Base-by-base conservation (phyloP, 2,888 invertebrate genomes). In the Caenorhabditis virilis region DNA sequence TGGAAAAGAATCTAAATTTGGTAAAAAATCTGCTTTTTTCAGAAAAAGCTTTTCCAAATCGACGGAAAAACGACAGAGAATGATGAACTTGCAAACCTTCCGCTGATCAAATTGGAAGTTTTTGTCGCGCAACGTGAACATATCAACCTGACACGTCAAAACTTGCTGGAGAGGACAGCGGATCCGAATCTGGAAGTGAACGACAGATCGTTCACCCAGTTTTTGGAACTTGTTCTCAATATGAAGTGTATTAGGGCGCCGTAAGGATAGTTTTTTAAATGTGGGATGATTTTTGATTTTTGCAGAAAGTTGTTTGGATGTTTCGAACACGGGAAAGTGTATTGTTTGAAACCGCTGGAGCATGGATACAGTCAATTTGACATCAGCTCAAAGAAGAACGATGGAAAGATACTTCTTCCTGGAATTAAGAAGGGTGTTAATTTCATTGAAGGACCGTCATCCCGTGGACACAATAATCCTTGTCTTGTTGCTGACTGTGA, bases 251-350 rank as follows among this genome's bases (percentile, higher is more conserved):
- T 64, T 26, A 56, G 51, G 18, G 42, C 57, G 6, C 22, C 57
- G 67, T n/a, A n/a, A n/a, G n/a, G n/a, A n/a, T n/a, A n/a, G n/a
- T n/a, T n/a, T n/a, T n/a, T n/a, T n/a, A n/a, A n/a, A n/a, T n/a
- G n/a, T n/a, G n/a, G n/a, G n/a, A n/a, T n/a, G n/a, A n/a, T n/a
- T n/a, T n/a, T 1, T 18, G 36, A 26, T 11, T 15, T 23, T 48
- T 47, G 18, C 23, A 66, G 66, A 4, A 43, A 58, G 1, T 42
- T 55, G 15, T 57, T 58, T 27, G 50, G 50, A 2, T 48, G 47
- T 13, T 74, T 65, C 53, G 69, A 65, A 9, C 45, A 64, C 22
- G 74, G 72, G 22, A 72, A 64, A 45, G 13, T 55, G 1, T 74
- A 59, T 35, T 48, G 66, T 27, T 5, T 52, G 7, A 16, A 63